phyloP scores from a whole-genome alignment of 2,888 invertebrate genomes.

The Halocaridina rubra region DNA sequence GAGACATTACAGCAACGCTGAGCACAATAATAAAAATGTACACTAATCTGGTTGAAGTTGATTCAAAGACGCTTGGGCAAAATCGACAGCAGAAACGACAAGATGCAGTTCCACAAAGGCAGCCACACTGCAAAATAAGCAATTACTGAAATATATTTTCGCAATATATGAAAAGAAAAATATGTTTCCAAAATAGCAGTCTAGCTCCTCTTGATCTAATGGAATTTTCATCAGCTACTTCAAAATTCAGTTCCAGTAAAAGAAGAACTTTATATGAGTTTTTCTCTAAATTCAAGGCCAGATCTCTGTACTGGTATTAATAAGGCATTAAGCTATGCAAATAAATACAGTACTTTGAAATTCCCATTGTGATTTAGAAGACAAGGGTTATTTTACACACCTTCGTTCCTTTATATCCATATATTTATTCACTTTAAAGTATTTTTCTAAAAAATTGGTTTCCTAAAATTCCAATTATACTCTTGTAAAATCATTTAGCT shows the following conservation, averaged over 20 bases:
- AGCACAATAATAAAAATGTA: slow-evolving; percentile 68
- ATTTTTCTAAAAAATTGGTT: no score
- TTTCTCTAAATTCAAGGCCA: not conserved
- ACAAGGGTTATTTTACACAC: no score
- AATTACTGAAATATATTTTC: not conserved
- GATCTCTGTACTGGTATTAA: not conserved
- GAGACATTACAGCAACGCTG: slow-evolving; percentile 67
- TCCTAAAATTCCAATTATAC: no score
- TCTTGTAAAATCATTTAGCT: no score
- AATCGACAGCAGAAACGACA: slow-evolving; percentile 69
- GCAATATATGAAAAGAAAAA: not conserved
- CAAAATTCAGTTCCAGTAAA: not conserved
- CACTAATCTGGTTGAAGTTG: slow-evolving; percentile 69
- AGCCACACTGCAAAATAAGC: slow-evolving; percentile 67
- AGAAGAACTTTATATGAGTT: not conserved
- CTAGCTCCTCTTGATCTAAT: no score
- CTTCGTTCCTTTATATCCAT: no score
- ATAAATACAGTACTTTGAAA: no score
- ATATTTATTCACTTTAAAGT: no score
- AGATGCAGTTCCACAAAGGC: slow-evolving; percentile 69
- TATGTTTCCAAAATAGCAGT: no score
- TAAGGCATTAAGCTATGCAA: no score
- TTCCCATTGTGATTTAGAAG: no score
- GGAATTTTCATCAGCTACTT: no score
- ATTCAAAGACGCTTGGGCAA: slow-evolving; percentile 68